phyloP scores from a whole-genome alignment of 2,888 invertebrate genomes.

The Agrochola lychnidis region DNA sequence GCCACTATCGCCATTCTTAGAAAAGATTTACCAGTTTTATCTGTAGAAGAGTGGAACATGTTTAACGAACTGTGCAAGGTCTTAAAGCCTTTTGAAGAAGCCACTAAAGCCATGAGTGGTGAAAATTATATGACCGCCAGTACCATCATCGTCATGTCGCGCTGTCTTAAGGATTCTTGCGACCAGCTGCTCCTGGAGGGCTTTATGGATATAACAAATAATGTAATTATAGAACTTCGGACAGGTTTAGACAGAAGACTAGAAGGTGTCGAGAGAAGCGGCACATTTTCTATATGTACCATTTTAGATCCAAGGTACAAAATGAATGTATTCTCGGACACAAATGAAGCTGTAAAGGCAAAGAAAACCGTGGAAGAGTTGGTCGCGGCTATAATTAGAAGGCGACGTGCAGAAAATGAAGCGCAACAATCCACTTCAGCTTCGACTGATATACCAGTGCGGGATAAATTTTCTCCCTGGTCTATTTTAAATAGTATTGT shows the following conservation, averaged over 20 bases:
- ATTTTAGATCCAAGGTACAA: too few species aligned
- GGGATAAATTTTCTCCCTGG: neutral
- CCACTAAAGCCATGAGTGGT: neutral
- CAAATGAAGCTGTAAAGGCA: too few species aligned
- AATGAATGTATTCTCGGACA: too few species aligned
- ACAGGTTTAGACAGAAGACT: too few species aligned
- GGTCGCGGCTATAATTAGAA: neutral
- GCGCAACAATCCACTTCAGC: neutral
- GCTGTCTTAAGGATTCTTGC: neutral
- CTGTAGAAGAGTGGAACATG: neutral
- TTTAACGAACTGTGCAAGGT: neutral
- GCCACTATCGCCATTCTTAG: neutral
- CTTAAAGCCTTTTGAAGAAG: neutral
- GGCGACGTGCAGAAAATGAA: neutral
- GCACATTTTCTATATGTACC: too few species aligned
- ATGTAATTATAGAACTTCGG: too few species aligned
- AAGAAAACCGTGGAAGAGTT: too few species aligned
- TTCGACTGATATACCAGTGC: neutral
- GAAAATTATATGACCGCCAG: constrained; percentile 11
- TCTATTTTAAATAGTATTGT: neutral
- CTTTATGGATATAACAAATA: too few species aligned
- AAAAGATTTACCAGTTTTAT: neutral
- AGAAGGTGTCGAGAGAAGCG: too few species aligned
- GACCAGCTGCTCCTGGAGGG: constrained; percentile 1
- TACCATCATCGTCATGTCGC: neutral